Evolutionary conservation across 2,113 vertebrate genomes (phyloP).

Genomic region (chimpanzee (Pan troglodytes)): NHGRI_mPanTro3-v2.1_pri NC_072401.2:117679001-117679500

Average conservation of each 20-base stretch:
- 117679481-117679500: neutral
- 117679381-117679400: neutral
- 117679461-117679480: neutral
- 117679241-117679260: neutral
- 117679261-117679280: neutral
- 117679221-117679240: neutral
- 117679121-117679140: neutral
- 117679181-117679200: neutral
- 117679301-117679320: neutral
- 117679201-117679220: neutral
- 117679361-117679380: neutral
- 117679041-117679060: too few species aligned
- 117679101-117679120: neutral
- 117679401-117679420: neutral
- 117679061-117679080: neutral
- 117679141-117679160: neutral
- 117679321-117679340: neutral
- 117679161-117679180: neutral
- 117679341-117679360: neutral
- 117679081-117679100: neutral
- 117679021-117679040: neutral
- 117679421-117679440: neutral
- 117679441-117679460: neutral
- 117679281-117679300: neutral
- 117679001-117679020: neutral